Conservation (phyloP, 1,140 invertebrate species). For the Lepidurus arcticus region DNA sequence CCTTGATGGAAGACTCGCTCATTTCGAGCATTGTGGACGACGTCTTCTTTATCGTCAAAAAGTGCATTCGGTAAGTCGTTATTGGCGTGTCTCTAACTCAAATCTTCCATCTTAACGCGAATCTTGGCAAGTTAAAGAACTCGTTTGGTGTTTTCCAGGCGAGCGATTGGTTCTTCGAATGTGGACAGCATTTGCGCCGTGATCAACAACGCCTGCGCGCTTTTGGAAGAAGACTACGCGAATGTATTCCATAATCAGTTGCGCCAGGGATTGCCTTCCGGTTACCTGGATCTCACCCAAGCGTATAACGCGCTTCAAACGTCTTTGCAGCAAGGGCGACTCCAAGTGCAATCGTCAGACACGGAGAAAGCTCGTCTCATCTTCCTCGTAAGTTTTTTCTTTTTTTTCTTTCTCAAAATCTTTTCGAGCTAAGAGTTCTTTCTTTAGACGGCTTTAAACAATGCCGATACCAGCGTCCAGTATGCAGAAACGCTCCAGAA, state of each 20-base stretch:
- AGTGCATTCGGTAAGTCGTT: constrained; percentile 72
- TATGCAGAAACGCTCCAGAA: constrained; percentile 73
- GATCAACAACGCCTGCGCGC: constrained; percentile 84
- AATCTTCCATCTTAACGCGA: neutral
- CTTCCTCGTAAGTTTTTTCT: constrained; percentile 62
- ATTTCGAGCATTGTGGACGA: constrained; percentile 95
- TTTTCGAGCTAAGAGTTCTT: neutral
- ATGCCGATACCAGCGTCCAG: constrained; percentile 85
- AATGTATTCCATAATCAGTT: constrained; percentile 67
- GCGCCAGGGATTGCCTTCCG: constrained; percentile 75
- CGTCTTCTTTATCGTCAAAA: constrained; percentile 95
- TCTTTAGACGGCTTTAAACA: constrained; percentile 77
- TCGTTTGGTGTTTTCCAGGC: constrained; percentile 49
- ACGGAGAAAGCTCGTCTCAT: constrained; percentile 64
- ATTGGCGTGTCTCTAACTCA: neutral
- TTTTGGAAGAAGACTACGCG: constrained; percentile 81
- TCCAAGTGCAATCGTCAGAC: constrained; percentile 63
- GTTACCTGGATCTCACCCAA: constrained; percentile 74
- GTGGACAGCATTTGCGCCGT: constrained; percentile 94
- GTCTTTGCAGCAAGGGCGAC: constrained; percentile 71
- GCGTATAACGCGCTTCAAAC: constrained; percentile 71
- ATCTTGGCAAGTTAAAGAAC: neutral
- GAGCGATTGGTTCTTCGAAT: constrained; percentile 80
- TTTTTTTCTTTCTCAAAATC: too few relatives aligned
- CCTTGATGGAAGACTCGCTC: constrained; percentile 56